Percentiles rank a stretch among this genome's conserved stretches.
These are phyloP conservation scores for Kradibia gibbosae DNA, from an alignment of 1,140 invertebrate genomes.

Conservation along the genomic window DNA sequence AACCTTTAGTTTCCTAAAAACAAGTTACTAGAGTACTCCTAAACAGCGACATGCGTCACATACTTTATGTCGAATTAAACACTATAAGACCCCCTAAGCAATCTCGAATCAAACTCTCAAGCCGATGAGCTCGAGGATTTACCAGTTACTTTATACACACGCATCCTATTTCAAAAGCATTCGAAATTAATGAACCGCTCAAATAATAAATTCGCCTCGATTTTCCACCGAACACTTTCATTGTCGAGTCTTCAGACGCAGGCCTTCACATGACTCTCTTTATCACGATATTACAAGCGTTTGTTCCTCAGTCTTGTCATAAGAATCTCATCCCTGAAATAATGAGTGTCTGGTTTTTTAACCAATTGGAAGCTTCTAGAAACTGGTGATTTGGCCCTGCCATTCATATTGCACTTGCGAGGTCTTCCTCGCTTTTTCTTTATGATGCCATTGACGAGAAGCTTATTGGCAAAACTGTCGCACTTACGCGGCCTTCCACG, in stretches of 20 bases:
- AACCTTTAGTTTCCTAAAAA: not conserved
- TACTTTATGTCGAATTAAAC: not conserved
- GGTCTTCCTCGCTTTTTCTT: conserved; percentile 42
- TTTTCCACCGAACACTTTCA: conserved; percentile 29
- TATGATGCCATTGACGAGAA: not conserved
- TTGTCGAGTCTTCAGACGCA: conserved; percentile 45
- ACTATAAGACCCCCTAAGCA: not conserved
- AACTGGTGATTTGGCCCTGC: not conserved
- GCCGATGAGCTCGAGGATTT: not conserved
- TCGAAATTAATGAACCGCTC: not conserved
- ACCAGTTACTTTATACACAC: not conserved
- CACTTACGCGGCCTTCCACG: conserved; percentile 32
- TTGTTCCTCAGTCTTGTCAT: conserved; percentile 46
- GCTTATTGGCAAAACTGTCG: not conserved
- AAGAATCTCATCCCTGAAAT: conserved; percentile 46
- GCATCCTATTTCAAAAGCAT: no score
- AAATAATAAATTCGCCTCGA: not conserved
- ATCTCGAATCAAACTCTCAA: not conserved
- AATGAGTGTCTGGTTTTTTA: conserved; percentile 35
- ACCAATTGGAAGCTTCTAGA: conserved; percentile 4
- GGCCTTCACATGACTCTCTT: not conserved
- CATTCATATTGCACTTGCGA: conserved; percentile 4
- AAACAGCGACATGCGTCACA: not conserved
- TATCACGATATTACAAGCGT: conserved; percentile 35
- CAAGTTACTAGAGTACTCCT: not conserved